These are phyloP conservation scores for Aphelinus atriplicis DNA, from an alignment of 1,140 invertebrate genomes.

Conservation along the genomic window DNA sequence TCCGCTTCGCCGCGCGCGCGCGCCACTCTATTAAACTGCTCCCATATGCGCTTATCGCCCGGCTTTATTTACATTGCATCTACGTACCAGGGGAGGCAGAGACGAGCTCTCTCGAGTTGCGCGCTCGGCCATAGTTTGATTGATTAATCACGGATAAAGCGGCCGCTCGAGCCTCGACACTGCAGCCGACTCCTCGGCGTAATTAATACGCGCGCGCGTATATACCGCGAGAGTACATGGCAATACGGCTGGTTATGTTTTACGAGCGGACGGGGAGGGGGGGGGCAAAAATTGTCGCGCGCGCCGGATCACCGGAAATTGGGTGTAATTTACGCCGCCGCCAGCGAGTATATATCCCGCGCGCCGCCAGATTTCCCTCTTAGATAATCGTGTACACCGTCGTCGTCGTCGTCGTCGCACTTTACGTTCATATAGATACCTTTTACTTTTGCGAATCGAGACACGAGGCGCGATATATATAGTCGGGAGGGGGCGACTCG, in stretches of 20 bases:
- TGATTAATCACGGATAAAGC: conserved; percentile 37
- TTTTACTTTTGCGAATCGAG: too few relatives aligned
- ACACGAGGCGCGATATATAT: too few relatives aligned
- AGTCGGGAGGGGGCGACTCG: too few relatives aligned
- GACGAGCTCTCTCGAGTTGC: background rate
- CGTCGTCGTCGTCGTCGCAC: too few relatives aligned
- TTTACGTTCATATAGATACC: too few relatives aligned
- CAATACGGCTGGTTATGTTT: conserved; percentile 21
- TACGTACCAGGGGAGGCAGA: too few relatives aligned
- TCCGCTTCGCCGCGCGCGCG: background rate
- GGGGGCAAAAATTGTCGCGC: conserved; percentile 22
- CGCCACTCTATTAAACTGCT: conserved; percentile 28
- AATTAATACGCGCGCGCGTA: conserved; percentile 27
- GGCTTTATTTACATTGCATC: conserved; percentile 36
- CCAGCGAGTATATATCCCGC: background rate
- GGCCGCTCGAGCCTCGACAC: background rate
- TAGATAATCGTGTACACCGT: too few relatives aligned
- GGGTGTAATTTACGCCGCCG: conserved; percentile 10
- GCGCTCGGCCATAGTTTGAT: conserved; percentile 17
- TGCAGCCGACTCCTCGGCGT: background rate
- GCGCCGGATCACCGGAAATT: conserved; percentile 23
- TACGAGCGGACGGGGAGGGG: background rate
- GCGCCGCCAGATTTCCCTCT: background rate
- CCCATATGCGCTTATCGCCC: background rate
- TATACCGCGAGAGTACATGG: conserved; percentile 2